These are phyloP conservation scores for Steromphala cineraria DNA, from an alignment of 2,888 invertebrate genomes.

Conservation along the genomic window DNA sequence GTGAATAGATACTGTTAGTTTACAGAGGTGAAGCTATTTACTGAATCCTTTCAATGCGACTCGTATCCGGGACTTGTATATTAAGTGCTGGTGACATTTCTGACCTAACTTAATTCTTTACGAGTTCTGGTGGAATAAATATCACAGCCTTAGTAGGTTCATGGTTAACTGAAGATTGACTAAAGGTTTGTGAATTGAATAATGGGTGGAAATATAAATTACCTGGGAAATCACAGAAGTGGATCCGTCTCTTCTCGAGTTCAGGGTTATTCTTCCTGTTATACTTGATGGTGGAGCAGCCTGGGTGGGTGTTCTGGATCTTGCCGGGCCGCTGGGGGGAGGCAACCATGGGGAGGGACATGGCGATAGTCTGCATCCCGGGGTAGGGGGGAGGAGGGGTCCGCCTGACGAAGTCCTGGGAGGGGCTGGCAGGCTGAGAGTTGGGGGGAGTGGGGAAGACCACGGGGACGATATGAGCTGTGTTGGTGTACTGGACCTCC, in stretches of 20 bases:
- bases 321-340: slow-evolving; percentile 42
- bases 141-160: too few species aligned
- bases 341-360: slow-evolving; percentile 35
- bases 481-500: slow-evolving; percentile 33
- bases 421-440: slow-evolving; percentile 68
- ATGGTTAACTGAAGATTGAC: too few species aligned
- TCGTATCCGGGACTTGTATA: not conserved
- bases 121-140: too few species aligned
- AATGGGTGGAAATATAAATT: slow-evolving; percentile 31
- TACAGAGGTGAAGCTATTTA: not conserved
- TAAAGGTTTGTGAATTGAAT: too few species aligned
- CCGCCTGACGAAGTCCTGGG: slow-evolving; percentile 52
- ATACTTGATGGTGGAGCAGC: slow-evolving; percentile 81
- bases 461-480: slow-evolving; percentile 54
- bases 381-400: slow-evolving; percentile 71
- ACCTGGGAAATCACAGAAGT: slow-evolving; percentile 93
- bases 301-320: slow-evolving; percentile 71
- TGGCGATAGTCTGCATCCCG: slow-evolving; percentile 39
- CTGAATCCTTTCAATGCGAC: not conserved
- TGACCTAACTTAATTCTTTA: too few species aligned
- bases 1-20: not conserved
- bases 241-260: slow-evolving; percentile 94
- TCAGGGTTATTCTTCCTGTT: slow-evolving; percentile 97
- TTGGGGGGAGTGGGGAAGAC: slow-evolving; percentile 67
- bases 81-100: not conserved